Percentiles rank a stretch among this genome's conserved stretches.
Evolutionary conservation across 2,888 invertebrate species (phyloP).

Genomic region (Folsomia manolachei): DNA sequence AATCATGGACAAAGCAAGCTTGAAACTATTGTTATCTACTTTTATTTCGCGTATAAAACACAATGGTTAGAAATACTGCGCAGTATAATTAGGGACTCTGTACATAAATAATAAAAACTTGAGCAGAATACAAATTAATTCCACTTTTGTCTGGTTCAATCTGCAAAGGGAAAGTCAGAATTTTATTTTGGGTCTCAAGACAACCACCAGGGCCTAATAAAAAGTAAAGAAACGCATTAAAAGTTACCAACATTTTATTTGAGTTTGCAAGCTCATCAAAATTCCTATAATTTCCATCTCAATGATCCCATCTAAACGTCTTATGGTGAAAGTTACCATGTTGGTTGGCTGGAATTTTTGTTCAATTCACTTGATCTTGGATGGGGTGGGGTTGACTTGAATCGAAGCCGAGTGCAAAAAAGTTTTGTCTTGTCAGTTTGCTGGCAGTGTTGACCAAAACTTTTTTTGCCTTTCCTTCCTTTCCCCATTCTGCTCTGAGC

Average conservation of each 20-base stretch:
- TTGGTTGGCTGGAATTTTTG: no score
- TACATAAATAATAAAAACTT: no score
- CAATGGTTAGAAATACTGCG: no score
- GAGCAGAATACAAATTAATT: no score
- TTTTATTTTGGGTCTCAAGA: not conserved
- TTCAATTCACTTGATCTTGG: no score
- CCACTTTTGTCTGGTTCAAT: no score
- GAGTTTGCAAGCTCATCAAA: conserved; percentile 4
- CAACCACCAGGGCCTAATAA: not conserved
- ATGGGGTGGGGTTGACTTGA: not conserved
- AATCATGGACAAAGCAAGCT: not conserved
- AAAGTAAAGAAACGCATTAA: not conserved
- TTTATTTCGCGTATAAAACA: no score
- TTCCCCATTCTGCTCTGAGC: not conserved
- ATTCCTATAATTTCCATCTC: conserved; percentile 3
- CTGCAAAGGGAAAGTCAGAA: not conserved
- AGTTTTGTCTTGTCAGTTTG: not conserved
- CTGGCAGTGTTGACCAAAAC: not conserved
- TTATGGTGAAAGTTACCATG: no score
- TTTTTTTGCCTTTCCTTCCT: not conserved
- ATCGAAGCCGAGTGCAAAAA: not conserved
- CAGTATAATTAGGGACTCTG: no score
- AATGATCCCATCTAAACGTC: not conserved
- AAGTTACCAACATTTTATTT: conserved; percentile 1
- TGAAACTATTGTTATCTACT: no score